Conservation (phyloP, 1,140 invertebrate species). For the Chrysopa pallens region DNA sequence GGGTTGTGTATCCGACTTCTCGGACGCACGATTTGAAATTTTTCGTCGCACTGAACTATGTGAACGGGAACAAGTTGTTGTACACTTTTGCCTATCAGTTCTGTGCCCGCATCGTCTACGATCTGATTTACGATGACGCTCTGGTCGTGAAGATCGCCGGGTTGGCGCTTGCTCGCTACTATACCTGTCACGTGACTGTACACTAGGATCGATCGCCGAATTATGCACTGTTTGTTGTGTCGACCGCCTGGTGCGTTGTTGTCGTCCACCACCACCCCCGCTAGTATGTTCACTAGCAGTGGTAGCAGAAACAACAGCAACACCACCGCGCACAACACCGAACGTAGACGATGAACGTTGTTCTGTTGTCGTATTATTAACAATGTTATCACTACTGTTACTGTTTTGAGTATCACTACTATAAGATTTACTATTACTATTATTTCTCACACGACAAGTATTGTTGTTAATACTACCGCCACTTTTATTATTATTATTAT, state of each 20-base stretch:
- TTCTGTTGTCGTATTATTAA: background rate
- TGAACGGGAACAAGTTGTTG: constrained; percentile 3
- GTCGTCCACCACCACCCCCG: constrained; percentile 17
- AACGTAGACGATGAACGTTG: background rate
- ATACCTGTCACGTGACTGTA: constrained; percentile 18
- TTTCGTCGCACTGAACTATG: constrained; percentile 3
- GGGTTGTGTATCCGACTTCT: background rate
- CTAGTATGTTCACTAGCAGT: constrained; percentile 19
- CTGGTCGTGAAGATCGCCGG: constrained; percentile 13
- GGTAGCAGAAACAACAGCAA: constrained; percentile 19
- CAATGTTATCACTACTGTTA: background rate
- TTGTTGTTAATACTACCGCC: background rate
- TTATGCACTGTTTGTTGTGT: constrained; percentile 13
- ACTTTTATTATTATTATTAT: constrained; percentile 3
- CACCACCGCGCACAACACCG: constrained; percentile 27
- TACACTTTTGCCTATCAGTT: background rate
- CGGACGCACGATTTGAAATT: constrained; percentile 2
- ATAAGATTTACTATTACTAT: background rate
- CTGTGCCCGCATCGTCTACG: constrained; percentile 12
- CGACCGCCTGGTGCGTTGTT: background rate
- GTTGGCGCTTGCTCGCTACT: constrained; percentile 15
- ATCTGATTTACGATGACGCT: constrained; percentile 22
- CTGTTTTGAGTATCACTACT: background rate
- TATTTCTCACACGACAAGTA: background rate
- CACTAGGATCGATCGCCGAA: constrained; percentile 16